phyloP scores from a whole-genome alignment of 2,113 vertebrate species.

The Myanophis thanlyinensis region DNA sequence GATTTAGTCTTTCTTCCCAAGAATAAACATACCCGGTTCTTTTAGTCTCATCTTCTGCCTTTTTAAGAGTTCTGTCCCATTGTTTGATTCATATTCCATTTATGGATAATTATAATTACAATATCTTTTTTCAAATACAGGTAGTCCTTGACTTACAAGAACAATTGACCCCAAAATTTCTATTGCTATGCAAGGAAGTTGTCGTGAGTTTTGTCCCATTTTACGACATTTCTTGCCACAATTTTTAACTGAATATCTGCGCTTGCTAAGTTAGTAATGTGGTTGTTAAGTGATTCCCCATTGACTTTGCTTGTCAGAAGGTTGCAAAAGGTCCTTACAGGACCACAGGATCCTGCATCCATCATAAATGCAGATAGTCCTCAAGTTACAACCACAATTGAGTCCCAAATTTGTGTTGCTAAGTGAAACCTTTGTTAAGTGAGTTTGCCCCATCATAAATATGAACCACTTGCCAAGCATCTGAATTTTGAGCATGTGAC shows the following conservation, averaged over 20 bases:
- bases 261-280: background rate
- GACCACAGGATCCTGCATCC: background rate
- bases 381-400: too few relatives aligned
- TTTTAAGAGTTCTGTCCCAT: background rate
- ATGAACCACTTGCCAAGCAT: too few relatives aligned
- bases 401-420: too few relatives aligned
- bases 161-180: too few relatives aligned
- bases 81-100: background rate
- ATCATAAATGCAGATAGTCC: background rate
- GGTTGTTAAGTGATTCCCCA: too few relatives aligned
- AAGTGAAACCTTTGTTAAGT: too few relatives aligned
- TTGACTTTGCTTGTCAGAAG: too few relatives aligned
- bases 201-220: background rate
- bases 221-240: background rate
- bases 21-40: background rate
- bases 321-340: background rate
- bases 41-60: background rate
- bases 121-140: background rate
- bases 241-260: background rate
- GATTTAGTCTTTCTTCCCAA: background rate
- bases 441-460: too few relatives aligned
- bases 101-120: background rate
- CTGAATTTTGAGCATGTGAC: too few relatives aligned
- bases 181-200: background rate
- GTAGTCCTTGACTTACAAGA: too few relatives aligned